Evolutionary conservation across 2,797 vertebrate species (phyloP), one percentile per base, ranked within the genome.

Genomic region (Rhinella marina): DNA sequence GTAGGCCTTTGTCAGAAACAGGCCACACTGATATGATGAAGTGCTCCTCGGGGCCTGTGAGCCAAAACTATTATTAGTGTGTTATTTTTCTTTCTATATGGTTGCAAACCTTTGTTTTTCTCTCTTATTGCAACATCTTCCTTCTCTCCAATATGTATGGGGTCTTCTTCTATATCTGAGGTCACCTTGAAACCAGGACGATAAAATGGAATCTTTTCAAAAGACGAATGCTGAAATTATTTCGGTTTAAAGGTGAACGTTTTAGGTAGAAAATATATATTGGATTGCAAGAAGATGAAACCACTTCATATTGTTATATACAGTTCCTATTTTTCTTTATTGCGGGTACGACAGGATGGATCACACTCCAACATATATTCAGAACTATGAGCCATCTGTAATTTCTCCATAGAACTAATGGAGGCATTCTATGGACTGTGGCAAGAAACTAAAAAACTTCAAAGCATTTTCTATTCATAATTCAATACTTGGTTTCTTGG

Each of bases 11-110:
- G 93, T 91, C 92, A 90, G 61, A 61, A 90, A 0, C 78, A 61
- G 50, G 59, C 90, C 90, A 86, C 59, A 70, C 88, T 78, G 75
- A 81, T 27, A 83, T 91, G 90, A 92, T 80, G 83, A 90, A 93
- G 84, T 73, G 59, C 87, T 86, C 88, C 87, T 92, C 54, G 0
- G 77, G 89, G 85, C 85, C 88, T 90, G 52, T 52, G 92, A 91
- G 90, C 91, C 0, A 0, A 1, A 1, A 76, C 50, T 88, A 90
- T 88, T 91, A 90, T 92, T 91, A 91, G 90, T 0, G 88, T 92
- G 87, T 92, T 88, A 90, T 87, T 87, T 83, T 82, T 87, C 77
- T 88, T 92, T 91, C 87, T 86, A 16, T 93, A 92, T 93, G 91
- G 90, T 92, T 90, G 84, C 72, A 90, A 90, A 91, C 91, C 92